Evolutionary conservation across 1,140 invertebrate genomes (phyloP).

Genomic region (Melanaphis sacchari): DNA sequence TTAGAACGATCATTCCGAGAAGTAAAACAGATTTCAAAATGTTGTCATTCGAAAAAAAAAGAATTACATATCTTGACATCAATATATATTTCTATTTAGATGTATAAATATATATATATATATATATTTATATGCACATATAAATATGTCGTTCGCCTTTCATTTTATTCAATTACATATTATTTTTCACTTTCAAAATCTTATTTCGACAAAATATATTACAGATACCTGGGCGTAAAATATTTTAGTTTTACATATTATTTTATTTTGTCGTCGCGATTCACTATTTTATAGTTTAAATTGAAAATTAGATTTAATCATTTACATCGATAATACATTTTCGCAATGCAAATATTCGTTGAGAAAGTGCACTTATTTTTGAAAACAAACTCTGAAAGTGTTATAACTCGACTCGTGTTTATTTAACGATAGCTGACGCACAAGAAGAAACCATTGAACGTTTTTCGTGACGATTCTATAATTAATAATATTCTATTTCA

Average conservation of each 20-base stretch:
- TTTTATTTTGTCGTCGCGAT: background rate
- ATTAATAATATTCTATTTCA: background rate
- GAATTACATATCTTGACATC: background rate
- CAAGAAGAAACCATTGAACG: background rate
- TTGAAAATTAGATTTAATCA: background rate
- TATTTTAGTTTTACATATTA: background rate
- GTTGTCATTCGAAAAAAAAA: background rate
- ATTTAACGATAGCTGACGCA: background rate
- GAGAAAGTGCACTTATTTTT: background rate
- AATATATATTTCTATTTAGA: background rate
- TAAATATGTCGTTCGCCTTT: background rate
- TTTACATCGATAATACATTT: background rate
- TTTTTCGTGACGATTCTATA: background rate
- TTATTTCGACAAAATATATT: background rate
- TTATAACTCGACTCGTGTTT: background rate
- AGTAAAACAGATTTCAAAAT: background rate
- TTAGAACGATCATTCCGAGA: background rate
- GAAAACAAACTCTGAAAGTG: background rate
- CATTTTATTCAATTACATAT: background rate
- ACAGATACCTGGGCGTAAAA: background rate
- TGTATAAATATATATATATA: background rate
- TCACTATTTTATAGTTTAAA: background rate
- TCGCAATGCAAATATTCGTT: background rate
- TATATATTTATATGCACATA: background rate
- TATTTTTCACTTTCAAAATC: background rate